These are phyloP conservation scores for Drosophila paramelanica DNA, from an alignment of 2,888 invertebrate species.

Conservation along the genomic window DNA sequence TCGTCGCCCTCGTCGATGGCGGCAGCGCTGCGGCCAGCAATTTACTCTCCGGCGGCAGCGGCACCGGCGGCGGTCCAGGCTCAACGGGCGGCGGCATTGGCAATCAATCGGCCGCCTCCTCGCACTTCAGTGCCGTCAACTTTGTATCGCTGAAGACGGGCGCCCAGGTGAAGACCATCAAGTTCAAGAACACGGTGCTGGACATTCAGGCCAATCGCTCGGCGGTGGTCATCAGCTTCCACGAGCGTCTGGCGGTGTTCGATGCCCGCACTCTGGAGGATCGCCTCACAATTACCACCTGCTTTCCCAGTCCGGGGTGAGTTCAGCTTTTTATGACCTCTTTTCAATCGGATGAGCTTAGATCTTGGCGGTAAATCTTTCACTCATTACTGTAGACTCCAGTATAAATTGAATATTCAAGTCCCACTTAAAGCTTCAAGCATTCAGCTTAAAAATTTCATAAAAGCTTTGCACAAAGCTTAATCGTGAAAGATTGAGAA, in stretches of 20 bases:
- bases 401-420: too few species aligned
- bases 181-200: slow-evolving; percentile 95
- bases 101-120: slow-evolving; percentile 84
- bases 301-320: slow-evolving; percentile 93
- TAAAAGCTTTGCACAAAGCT: background rate
- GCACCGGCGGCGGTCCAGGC: slow-evolving; percentile 84
- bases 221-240: slow-evolving; percentile 94
- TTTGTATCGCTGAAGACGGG: slow-evolving; percentile 90
- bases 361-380: too few species aligned
- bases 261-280: slow-evolving; percentile 95
- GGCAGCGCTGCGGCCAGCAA: slow-evolving; percentile 88
- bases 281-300: slow-evolving; percentile 93
- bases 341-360: background rate
- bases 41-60: slow-evolving; percentile 88
- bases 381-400: too few species aligned
- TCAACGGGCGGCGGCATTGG: slow-evolving; percentile 80
- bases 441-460: background rate
- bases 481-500: too few species aligned
- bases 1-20: slow-evolving; percentile 96
- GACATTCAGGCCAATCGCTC: slow-evolving; percentile 95
- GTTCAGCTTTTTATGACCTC: slow-evolving; percentile 12
- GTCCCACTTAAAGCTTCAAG: too few species aligned
- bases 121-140: slow-evolving; percentile 92
- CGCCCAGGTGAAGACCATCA: slow-evolving; percentile 90
- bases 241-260: slow-evolving; percentile 95